Base-by-base conservation (phyloP, 1,140 invertebrate genomes). In the Drosophila sproati region DNA sequence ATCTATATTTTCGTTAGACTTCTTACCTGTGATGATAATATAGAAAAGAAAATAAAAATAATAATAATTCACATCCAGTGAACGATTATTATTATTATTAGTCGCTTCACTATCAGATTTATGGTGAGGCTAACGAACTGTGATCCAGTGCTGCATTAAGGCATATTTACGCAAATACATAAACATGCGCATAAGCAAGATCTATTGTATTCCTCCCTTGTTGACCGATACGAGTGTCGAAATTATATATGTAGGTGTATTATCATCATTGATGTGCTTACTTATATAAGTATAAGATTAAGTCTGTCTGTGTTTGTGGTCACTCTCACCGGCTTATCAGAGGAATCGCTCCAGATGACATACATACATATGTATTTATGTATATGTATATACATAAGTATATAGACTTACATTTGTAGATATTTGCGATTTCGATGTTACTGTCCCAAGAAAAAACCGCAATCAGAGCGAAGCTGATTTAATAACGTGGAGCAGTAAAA, bases 241-340 rank as follows among this genome's bases (percentile, higher is more conserved):
- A 20, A 20, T 20, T 20, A 20, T 20, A 20, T 55, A 54, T 55
- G 56, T 37, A 55, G 20, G 7, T 28, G 12, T 31, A 67, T 72
- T 72, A 72, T 72, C 69, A 48, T 31, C 41, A 39, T 12, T 43
- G n/a, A 31, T 43, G 54, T 29, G 29, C 20, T 32, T 12, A 29
- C 10, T 31, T 43, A 4, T 2, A 43, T 2, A 43, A 29, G 28
- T 57, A 57, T 45, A 35, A 28, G 32, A n/a, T 20, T 41, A 28
- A 5, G 57, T 60, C 39, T n/a, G 56, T 10, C 55, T 35, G 55
- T 52, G 35, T 5, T 61, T 54, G 43, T 55, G 60, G 59, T 70
- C 61, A 64, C 29, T 54, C 35, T 45, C 63, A 54, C 5, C 55
- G 29, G 63, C 70, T 73, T 73, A 73, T 73, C 70, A 73, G 63